Base-by-base conservation (phyloP, 2,888 invertebrate species). In the Diadromus collaris region DNA sequence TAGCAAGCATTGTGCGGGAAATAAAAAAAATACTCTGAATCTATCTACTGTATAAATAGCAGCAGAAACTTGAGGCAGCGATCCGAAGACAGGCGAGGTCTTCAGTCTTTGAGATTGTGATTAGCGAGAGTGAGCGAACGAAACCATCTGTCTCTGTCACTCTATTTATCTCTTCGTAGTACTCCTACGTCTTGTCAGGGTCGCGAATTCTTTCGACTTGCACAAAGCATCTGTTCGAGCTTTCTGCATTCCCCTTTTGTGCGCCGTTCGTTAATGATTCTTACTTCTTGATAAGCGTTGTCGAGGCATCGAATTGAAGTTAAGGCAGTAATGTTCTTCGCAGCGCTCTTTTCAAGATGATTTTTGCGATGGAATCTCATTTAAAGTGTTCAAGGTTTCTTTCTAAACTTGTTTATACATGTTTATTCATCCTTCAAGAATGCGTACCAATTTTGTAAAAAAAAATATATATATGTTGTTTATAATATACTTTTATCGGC, bases 251-350 rank as follows among this genome's bases (percentile, higher is more conserved):
- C 24, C 34, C 1, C 32, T 48, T 34, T 21, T 21, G 27, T 27
- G 19, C 29, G 34, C 13, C 13, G 27, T 27, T 48, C 48, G 48
- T 13, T 13, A 29, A 64, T 34, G 41, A 70, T 73, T 74, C 46
- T 64, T 34, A 69, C 73, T 58, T 64, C 64, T 70, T 41, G 73
- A 73, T 65, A 70, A 19, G n/a, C 4, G 46, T 58, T 78, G 63
- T 64, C 46, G 21, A 63, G 44, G 56, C 32, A 16, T 6, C n/a
- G 19, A 3, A 7, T 19, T 46, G 1, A n/a, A 46, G 13, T 38
- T 13, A 13, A 38, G 38, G 4, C 38, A 38, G 10, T 13, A 32
- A 32, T n/a, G n/a, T n/a, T n/a, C n/a, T n/a, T n/a, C n/a, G n/a
- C n/a, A n/a, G n/a, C n/a, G n/a, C n/a, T n/a, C n/a, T n/a, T n/a